Base-by-base conservation (phyloP, 2,797 vertebrate species). In the Schizothorax lantsangensis region DNA sequence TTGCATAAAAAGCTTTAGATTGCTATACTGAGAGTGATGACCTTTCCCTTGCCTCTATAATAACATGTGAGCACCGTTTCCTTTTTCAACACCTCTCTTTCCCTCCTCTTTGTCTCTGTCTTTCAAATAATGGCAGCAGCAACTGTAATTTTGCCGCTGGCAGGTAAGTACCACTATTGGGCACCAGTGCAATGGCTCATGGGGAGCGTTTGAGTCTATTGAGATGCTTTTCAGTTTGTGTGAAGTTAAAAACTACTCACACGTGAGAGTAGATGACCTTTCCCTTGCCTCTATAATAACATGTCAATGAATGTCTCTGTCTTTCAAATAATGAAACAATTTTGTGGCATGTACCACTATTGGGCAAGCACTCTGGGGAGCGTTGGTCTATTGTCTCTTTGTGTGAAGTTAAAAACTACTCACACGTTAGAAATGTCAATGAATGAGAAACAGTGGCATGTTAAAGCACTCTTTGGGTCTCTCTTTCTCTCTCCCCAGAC, bases 21-120 rank as follows among this genome's bases (percentile, higher is more conserved):
- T 87, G 86, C 47, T 84, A 83, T 23, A 77, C 43, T 52, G 79
- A 84, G 84, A 86, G 73, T 62, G 87, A 84, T 86, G 73, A 86
- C 84, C 66, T 79, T 75, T 84, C 30, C 81, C 47, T 69, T 79
- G 33, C 57, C 5, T 68, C 79, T 59, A 79, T 88, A 86, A 84
- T 82, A 87, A 74, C 69, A 57, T 64, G 43, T 78, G 66, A 66
- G 72, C n/a, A 64, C 26, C 23, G 9, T 69, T 79, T 4, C 6
- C 59, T 49, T 23, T 79, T 78, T 54, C 21, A 38, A 19, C 5
- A 77, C 6, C 75, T 59, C 72, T 79, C 57, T 45, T 11, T 6
- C 5, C 19, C n/a, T 62, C 26, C 40, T 71, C 52, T 49, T 23
- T 8, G 33, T 30, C 38, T 79, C 54, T 64, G 68, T 43, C 57